Conservation (phyloP, 2,888 invertebrate genomes). For the Apamea monoglypha region DNA sequence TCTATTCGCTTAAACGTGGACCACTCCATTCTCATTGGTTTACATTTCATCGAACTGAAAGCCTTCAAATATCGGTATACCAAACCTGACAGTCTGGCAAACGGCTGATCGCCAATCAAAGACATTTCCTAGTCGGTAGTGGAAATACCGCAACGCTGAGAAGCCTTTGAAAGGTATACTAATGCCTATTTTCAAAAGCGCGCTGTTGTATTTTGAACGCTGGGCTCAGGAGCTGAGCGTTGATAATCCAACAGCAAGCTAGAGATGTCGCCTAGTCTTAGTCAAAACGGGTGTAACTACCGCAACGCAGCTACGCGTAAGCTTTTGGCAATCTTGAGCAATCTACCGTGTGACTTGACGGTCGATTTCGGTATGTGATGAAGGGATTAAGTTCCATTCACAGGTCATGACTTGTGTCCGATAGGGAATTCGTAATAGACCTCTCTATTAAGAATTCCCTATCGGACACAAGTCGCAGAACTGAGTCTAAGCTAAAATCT, state of each 20-base stretch:
- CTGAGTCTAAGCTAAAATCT: background rate
- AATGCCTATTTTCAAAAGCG: background rate
- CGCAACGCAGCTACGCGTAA: slow-evolving; percentile 4
- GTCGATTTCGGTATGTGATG: background rate
- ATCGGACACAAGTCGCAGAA: no score
- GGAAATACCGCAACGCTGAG: slow-evolving; percentile 29
- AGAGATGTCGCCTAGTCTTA: background rate
- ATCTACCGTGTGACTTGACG: slow-evolving; percentile 6
- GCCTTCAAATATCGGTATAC: slow-evolving; percentile 26
- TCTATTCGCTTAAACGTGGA: background rate
- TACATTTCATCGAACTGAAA: slow-evolving; percentile 19
- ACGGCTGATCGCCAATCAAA: slow-evolving; percentile 42
- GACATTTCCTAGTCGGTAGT: slow-evolving; percentile 37
- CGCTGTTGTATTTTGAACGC: background rate
- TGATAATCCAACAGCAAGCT: background rate
- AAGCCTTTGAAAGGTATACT: slow-evolving; percentile 44
- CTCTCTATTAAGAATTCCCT: no score
- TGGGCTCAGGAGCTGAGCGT: background rate
- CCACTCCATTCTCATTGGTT: slow-evolving; percentile 6
- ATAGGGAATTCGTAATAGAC: background rate
- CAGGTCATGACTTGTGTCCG: background rate
- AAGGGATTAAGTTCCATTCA: slow-evolving; percentile 23
- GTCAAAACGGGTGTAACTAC: background rate
- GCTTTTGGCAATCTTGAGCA: slow-evolving; percentile 36
- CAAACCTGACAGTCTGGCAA: slow-evolving; percentile 10